These are phyloP conservation scores for Galerucella pusilla DNA, from an alignment of 2,888 invertebrate genomes.

Conservation along the genomic window DNA sequence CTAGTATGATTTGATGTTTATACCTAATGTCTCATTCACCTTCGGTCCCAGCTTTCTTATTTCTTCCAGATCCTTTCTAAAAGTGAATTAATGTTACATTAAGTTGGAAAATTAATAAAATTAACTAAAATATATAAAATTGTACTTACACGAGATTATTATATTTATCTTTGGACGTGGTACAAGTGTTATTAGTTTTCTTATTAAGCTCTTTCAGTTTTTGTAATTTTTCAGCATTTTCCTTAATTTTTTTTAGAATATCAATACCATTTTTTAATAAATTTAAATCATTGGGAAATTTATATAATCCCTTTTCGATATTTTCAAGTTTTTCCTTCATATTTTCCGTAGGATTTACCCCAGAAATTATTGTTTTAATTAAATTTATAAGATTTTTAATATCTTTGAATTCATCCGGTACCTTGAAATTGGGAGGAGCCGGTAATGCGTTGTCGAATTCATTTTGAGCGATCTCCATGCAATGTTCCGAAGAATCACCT, in stretches of 20 bases:
- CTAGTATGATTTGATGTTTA: not conserved
- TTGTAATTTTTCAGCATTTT: slow-evolving; percentile 12
- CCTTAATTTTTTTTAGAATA: slow-evolving; percentile 11
- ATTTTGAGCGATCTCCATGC: not conserved
- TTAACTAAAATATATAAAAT: not conserved
- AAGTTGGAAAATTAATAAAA: not conserved
- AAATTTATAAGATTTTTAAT: slow-evolving; percentile 17
- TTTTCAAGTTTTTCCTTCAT: not conserved
- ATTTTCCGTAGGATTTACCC: not conserved
- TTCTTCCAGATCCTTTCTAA: slow-evolving; percentile 13
- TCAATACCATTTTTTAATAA: slow-evolving; percentile 1
- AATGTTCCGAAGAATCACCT: not conserved
- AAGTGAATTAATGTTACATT: not conserved
- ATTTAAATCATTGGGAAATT: slow-evolving; percentile 1
- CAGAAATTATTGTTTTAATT: slow-evolving; percentile 3
- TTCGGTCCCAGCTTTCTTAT: slow-evolving; percentile 14
- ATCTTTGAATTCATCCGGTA: slow-evolving; percentile 17
- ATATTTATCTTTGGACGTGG: slow-evolving; percentile 3
- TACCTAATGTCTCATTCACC: slow-evolving; percentile 23
- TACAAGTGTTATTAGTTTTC: slow-evolving; percentile 9
- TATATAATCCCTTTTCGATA: slow-evolving; percentile 5
- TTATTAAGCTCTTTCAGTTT: slow-evolving; percentile 4
- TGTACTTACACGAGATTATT: slow-evolving; percentile 11
- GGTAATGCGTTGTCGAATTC: slow-evolving; percentile 15
- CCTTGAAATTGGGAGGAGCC: slow-evolving; percentile 14